Percentiles rank a stretch among this genome's conserved stretches.
Conservation (phyloP, 2,888 invertebrate species). For the Vesta saturnalis region DNA sequence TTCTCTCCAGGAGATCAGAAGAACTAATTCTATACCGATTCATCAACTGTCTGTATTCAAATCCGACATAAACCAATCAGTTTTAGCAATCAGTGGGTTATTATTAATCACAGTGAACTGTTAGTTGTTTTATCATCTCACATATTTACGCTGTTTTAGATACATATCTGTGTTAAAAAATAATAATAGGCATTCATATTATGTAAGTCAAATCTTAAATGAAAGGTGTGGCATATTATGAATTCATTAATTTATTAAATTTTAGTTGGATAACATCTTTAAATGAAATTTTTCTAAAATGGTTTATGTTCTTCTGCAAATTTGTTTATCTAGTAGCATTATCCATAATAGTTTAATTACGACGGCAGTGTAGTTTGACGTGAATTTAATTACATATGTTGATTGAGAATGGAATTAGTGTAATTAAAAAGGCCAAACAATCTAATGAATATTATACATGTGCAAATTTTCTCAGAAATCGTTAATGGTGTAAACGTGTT, state of each 20-base stretch:
- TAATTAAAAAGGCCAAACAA: no score
- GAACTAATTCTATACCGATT: slow-evolving; percentile 59
- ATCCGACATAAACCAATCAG: slow-evolving; percentile 53
- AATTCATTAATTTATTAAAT: slow-evolving; percentile 4
- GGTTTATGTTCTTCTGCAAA: no score
- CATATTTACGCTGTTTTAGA: slow-evolving; percentile 32
- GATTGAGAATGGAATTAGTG: no score
- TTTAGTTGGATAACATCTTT: slow-evolving; percentile 1
- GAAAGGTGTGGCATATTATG: slow-evolving; percentile 12
- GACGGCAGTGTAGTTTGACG: no score
- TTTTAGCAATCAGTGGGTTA: slow-evolving; percentile 53
- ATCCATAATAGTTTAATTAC: no score
- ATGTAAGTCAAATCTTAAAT: slow-evolving; percentile 2
- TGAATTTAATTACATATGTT: no score
- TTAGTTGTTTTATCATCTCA: slow-evolving; percentile 37
- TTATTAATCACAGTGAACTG: slow-evolving; percentile 47
- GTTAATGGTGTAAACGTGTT: no score
- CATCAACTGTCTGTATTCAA: slow-evolving; percentile 56
- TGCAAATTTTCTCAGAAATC: no score
- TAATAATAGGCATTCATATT: slow-evolving; percentile 23
- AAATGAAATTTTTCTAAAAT: no score
- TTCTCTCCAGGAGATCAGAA: slow-evolving; percentile 54
- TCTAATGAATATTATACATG: no score
- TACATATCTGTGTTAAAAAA: slow-evolving; percentile 31
- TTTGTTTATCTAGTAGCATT: no score